Evolutionary conservation across 2,797 vertebrate genomes (phyloP), one percentile per base, ranked within the genome.

Genomic region (Distichodus sexfasciatus): DNA sequence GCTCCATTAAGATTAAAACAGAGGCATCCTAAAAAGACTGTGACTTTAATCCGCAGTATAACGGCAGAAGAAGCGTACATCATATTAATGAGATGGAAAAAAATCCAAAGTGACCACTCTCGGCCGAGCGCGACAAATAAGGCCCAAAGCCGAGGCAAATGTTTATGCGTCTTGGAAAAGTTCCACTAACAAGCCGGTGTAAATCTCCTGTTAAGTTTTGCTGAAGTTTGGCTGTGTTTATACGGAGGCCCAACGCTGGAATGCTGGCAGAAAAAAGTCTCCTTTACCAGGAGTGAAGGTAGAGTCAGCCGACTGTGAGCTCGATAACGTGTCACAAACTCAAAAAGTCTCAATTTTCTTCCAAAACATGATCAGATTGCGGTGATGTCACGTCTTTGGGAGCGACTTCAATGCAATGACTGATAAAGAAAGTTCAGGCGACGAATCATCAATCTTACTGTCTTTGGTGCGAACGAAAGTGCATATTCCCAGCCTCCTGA

Each of bases 221-320:
- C 66, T 65, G 53, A 67, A 47, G 66, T 74, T 79, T 70, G 53
- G 73, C 69, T 72, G 47, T 89, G 88, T 91, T 91, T 90, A 88
- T 80, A 76, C 80, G 84, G 58, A 59, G 72, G 38, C 81, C 77
- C 78, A 43, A 71, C 67, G 81, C 85, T 80, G 85, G 88, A 89
- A 87, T 81, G 19, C 55, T 64, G 76, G 76, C 78, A 79, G n/a
- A 48, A 57, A 76, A 80, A 66, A 35, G 46, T 15, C 50, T n/a
- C 15, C 36, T 63, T 70, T 68, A 38, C 41, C 58, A 7, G 26
- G 59, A 11, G 31, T 68, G 47, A 21, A n/a, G 29, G 26, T 60
- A 58, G 54, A n/a, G 19, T 47, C 64, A 50, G 1, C 36, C 38
- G 47, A 60, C 59, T 48, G 43, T 50, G 24, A 47, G 50, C 43